Percentiles rank a stretch among this genome's conserved stretches.
Evolutionary conservation across 2,113 vertebrate species (phyloP).

Genomic region (Harpagus bidentatus): DNA sequence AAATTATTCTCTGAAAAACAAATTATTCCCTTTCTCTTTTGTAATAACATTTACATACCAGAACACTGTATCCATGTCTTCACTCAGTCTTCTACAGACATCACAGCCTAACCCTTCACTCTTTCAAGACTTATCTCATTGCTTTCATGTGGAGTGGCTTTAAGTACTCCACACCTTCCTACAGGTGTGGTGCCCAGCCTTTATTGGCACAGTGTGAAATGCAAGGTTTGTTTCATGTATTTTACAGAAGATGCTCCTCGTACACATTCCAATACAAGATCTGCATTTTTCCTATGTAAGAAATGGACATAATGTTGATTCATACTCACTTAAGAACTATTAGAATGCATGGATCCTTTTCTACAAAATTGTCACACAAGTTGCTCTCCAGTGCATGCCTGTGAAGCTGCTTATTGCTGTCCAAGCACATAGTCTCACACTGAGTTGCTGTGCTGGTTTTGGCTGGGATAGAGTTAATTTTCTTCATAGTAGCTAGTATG

Average conservation of each 20-base stretch:
- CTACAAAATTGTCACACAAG: neutral
- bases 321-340: neutral
- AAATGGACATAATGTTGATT: neutral
- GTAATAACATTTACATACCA: neutral
- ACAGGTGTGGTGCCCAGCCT: neutral
- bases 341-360: neutral
- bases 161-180: neutral
- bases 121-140: neutral
- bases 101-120: neutral
- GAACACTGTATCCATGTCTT: neutral
- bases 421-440: neutral
- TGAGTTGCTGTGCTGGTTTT: too few species aligned
- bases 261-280: neutral
- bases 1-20: neutral
- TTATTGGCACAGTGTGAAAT: neutral
- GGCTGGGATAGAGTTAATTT: too few species aligned
- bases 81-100: neutral
- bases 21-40: neutral
- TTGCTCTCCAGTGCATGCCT: neutral
- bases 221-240: neutral
- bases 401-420: neutral
- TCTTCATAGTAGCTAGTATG: too few species aligned
- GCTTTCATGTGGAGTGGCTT: neutral
- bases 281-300: neutral
- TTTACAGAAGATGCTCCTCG: neutral